These are phyloP conservation scores for Syrrhaptes paradoxus DNA, from an alignment of 2,113 vertebrate species.

Conservation along the genomic window DNA sequence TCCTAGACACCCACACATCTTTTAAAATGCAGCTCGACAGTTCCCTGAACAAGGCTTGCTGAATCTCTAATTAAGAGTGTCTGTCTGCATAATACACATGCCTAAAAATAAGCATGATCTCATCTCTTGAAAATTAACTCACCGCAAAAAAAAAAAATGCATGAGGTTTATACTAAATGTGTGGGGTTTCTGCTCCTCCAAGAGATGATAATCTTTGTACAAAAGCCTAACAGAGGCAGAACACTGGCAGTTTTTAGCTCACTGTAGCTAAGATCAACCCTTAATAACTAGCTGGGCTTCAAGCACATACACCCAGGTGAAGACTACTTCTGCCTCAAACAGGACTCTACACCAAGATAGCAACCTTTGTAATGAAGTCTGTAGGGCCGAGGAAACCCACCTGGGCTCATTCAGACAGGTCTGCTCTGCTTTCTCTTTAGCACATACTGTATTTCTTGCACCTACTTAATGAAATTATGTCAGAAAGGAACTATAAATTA, in stretches of 20 bases:
- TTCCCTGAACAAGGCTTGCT: background rate
- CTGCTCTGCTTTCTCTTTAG: background rate
- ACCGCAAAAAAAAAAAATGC: background rate
- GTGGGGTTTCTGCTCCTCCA: background rate
- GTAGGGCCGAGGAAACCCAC: background rate
- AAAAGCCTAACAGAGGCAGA: background rate
- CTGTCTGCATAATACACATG: background rate
- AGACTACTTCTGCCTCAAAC: background rate
- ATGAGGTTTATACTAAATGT: background rate
- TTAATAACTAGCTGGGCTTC: background rate
- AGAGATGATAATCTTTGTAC: background rate
- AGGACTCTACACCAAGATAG: background rate
- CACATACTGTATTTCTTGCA: background rate
- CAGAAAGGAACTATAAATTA: background rate
- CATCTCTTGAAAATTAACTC: background rate
- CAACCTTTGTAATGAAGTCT: background rate
- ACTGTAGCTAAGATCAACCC: background rate
- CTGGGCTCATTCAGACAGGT: background rate
- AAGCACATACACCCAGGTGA: background rate
- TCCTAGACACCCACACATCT: background rate
- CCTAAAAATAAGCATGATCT: background rate
- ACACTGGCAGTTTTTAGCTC: background rate
- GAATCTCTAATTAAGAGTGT: conserved; percentile 1
- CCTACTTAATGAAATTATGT: background rate
- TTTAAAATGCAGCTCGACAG: background rate